Evolutionary conservation across 2,797 vertebrate species (phyloP), one percentile per base, ranked within the genome.

Genomic region (Atherinosoma microstoma): DNA sequence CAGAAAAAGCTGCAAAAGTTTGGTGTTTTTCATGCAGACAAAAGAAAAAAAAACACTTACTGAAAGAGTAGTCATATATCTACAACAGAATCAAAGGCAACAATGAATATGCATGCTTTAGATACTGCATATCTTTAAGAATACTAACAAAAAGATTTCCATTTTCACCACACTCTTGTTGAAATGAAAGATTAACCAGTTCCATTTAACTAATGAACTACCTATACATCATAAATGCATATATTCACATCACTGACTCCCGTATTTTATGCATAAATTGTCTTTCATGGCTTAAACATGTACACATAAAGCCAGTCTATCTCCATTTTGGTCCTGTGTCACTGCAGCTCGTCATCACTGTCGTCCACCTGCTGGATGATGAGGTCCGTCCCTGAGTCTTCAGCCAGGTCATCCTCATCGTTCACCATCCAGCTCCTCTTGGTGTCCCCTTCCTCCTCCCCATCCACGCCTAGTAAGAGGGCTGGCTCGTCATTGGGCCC

Each of bases 321-420:
- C 29, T 54, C 35, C 67, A 62, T 67, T 87, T 91, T 90, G 87
- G 86, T 82, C 85, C 73, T 47, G 15, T 76, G 90, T 90, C 89
- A 91, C 16, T 96, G 94, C 34, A 95, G 90, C 66, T 97, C 97
- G 32, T 98, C 98, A 0, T 99, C 98, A 4, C 98, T 99, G 82
- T 98, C 96, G 0, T 98, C 98, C 54, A 99, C 97, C 47, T 98
- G 97, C 72, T 98, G 97, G 78, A 99, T 99, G 73, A 98, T 97
- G 84, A 99, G 92, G 79, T 98, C 97, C 0, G 91, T 95, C 0
- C 97, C 97, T 0, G 96, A 97, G 36, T 98, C 97, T 82, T 97
- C 97, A 0, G 98, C 97, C 15, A 98, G 94, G 85, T 96, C 96
- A 0, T 94, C 94, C 2, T 95, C 96, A 2, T 95, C 97, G 0